Conservation (phyloP, 2,888 invertebrate species). For the Palloptera scutellata region DNA sequence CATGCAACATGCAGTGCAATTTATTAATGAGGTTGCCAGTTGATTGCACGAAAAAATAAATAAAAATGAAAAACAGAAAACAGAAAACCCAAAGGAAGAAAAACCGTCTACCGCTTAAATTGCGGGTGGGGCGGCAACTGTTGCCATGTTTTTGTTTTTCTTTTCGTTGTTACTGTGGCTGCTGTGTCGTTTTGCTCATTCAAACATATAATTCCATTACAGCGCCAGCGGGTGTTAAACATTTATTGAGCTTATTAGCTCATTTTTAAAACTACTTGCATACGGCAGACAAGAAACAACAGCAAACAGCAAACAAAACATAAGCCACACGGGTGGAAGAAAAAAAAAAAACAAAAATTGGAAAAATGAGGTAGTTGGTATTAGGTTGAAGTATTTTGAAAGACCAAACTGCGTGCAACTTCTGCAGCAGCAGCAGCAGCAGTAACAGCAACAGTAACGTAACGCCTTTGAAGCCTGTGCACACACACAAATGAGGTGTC, state of each 20-base stretch:
- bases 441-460: not conserved
- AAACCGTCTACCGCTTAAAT: not conserved
- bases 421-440: too few species aligned
- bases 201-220: constrained; percentile 4
- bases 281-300: constrained; percentile 23
- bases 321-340: not conserved
- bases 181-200: constrained; percentile 10
- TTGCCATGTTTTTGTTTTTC: not conserved
- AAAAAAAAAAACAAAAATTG: not conserved
- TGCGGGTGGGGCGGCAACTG: constrained; percentile 6
- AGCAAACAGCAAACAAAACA: constrained; percentile 27
- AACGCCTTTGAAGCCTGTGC: not conserved
- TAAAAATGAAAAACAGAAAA: constrained; percentile 4
- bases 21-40: constrained; percentile 61
- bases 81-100: not conserved
- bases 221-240: constrained; percentile 57
- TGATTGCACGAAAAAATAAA: constrained; percentile 56
- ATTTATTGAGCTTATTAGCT: constrained; percentile 60
- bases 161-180: constrained; percentile 20
- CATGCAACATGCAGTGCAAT: constrained; percentile 58
- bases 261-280: constrained; percentile 38
- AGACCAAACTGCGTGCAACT: too few species aligned
- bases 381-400: too few species aligned
- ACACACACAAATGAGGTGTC: constrained; percentile 60
- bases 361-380: not conserved